Base-by-base conservation (phyloP, 2,113 vertebrate species). In the Melospiza melodia region DNA sequence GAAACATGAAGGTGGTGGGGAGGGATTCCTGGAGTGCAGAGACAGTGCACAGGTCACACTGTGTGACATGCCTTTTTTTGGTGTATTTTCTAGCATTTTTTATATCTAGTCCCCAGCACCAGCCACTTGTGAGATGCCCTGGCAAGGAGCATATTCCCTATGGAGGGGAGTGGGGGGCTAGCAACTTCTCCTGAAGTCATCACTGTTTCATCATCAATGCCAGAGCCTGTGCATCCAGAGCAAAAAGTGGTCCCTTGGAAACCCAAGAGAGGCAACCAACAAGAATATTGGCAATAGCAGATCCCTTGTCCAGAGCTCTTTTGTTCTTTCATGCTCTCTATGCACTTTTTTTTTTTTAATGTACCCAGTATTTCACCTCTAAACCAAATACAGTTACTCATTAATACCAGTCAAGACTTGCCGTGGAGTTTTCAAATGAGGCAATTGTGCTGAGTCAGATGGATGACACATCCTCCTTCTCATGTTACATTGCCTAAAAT, bases 361-460 rank as follows among this genome's bases (percentile, higher is more conserved):
- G n/a, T 75, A 57, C 52, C 37, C 18, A 17, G 0, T 67, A 46
- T 87, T 94, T 94, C 87, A 78, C 68, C 86, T 93, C 69, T 94
- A 83, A 93, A 92, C 61, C 57, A 65, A 67, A 68, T 55, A 23
- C 44, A 33, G 6, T 15, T 49, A 7, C 84, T 90, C 76, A 69
- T 88, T 90, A 92, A 80, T 87, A 89, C 76, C 57, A 95, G 86
- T 72, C 61, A 78, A 51, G 57, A 48, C 83, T 90, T 83, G 88
- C 82, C 0, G 2, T 49, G 69, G 57, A 84, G 76, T 79, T 93
- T 90, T 84, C 54, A 89, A 89, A 87, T 76, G 80, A 93, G 76
- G 33, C 58, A 43, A 23, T 95, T 96, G 37, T 96, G 95, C 95
- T 96, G 95, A 97, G 88, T 96, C 93, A 92, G 77, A 58, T 8